Evolutionary conservation across 1,140 invertebrate species (phyloP).

Genomic region (Drosophila melanica): DNA sequence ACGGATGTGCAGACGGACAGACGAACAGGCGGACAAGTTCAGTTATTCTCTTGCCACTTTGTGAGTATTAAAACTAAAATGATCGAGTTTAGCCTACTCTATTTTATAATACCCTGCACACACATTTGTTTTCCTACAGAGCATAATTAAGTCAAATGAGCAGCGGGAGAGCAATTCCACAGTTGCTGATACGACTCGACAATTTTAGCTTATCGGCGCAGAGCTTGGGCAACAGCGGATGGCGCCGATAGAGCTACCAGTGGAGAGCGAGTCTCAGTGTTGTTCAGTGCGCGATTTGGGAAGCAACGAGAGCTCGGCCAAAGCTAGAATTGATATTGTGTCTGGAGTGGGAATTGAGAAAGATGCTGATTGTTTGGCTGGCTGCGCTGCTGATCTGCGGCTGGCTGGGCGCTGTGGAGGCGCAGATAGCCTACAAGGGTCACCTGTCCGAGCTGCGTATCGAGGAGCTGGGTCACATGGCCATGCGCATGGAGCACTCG

Average conservation of each 20-base stretch:
- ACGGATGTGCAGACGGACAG: too few species aligned
- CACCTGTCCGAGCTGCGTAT: slow-evolving; percentile 71
- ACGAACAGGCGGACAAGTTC: too few species aligned
- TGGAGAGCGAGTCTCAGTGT: slow-evolving; percentile 37
- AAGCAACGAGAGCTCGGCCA: slow-evolving; percentile 5
- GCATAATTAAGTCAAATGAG: slow-evolving; percentile 34
- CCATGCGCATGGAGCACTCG: slow-evolving; percentile 59
- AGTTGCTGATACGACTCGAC: slow-evolving; percentile 49
- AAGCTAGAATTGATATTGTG: not conserved
- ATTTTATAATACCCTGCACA: not conserved
- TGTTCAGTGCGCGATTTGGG: slow-evolving; percentile 10
- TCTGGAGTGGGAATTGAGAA: not conserved
- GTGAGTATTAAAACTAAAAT: too few species aligned
- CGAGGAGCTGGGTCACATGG: slow-evolving; percentile 60
- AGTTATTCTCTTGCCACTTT: not conserved
- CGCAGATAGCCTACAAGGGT: slow-evolving; percentile 56
- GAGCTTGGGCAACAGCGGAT: slow-evolving; percentile 34
- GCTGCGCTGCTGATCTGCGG: slow-evolving; percentile 23
- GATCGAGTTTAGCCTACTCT: too few species aligned
- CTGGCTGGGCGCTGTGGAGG: not conserved
- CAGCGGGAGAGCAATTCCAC: slow-evolving; percentile 57
- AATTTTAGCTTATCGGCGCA: slow-evolving; percentile 47
- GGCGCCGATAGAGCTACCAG: slow-evolving; percentile 26
- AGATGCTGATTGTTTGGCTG: slow-evolving; percentile 18
- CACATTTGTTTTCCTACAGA: not conserved